Base-by-base conservation (phyloP, 2,797 vertebrate species). In the Thalassophryne amazonica region DNA sequence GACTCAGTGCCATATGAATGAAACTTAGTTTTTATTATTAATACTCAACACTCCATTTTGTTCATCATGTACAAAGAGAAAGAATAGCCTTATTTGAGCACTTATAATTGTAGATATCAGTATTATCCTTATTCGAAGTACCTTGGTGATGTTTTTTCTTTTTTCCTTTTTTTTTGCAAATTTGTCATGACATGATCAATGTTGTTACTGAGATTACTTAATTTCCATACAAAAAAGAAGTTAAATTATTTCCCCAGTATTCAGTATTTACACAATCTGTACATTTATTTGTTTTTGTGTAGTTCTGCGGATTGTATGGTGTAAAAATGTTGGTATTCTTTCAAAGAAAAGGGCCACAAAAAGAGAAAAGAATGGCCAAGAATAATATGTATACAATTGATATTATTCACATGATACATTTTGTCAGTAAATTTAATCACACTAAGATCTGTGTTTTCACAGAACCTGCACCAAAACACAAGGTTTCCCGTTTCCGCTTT, bases 191-290 rank as follows among this genome's bases (percentile, higher is more conserved):
- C 68, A 68, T 84, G 77, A 61, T 87, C 90, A 75, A 87, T 83
- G 87, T 75, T 67, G 73, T 85, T 86, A 84, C 83, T 86, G 81
- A 86, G 84, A 84, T 86, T 84, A 86, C 69, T 72, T 81, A 49
- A 60, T 79, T 87, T 87, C 71, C 81, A 88, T 91, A 90, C 58
- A 91, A 91, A 91, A 88, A 58, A 68, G 68, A 87, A 86, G 79
- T 76, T 84, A 78, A 83, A 76, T 76, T 76, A 83, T 64, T 37
- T 43, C 64, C 49, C 63, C 59, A 57, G 76, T 84, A 85, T 75
- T 81, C 80, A 78, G 56, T 91, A 91, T 92, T 86, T 92, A 92
- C 89, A 92, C 74, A 89, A 85, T 83, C 88, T 91, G 88, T 92
- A 92, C 91, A 92, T 74, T 81, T 83, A 73, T 81, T 72, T 79